Conservation (phyloP, 2,888 invertebrate species). For the Dendrolimus pini region DNA sequence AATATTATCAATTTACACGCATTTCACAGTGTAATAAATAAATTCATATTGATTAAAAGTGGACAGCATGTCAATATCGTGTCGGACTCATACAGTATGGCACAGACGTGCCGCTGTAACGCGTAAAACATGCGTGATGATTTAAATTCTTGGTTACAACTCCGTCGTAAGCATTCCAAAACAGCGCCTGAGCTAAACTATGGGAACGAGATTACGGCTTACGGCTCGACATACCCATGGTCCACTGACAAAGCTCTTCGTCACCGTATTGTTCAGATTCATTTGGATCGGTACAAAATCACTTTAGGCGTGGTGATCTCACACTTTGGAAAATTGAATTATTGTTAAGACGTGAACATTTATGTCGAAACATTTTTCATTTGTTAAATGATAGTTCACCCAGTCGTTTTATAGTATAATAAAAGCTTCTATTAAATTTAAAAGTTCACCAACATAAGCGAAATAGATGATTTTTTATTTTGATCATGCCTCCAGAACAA, state of each 20-base stretch:
- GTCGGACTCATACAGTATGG: neutral
- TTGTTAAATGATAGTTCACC: constrained; percentile 11
- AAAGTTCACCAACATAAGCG: too few relatives aligned
- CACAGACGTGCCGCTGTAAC: neutral
- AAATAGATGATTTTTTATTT: too few relatives aligned
- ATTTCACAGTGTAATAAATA: neutral
- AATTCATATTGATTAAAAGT: neutral
- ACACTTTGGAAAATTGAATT: neutral
- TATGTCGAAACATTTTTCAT: constrained; percentile 6
- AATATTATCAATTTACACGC: neutral
- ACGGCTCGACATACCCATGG: constrained; percentile 29
- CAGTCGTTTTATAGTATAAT: too few relatives aligned
- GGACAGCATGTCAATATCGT: neutral
- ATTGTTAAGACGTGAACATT: neutral
- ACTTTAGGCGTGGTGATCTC: neutral
- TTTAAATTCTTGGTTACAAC: constrained; percentile 63
- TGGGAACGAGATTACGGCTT: constrained; percentile 60
- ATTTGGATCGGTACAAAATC: constrained; percentile 3
- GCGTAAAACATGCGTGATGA: constrained; percentile 32
- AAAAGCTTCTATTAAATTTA: too few relatives aligned
- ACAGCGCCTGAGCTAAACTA: constrained; percentile 35
- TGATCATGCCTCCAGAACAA: too few relatives aligned
- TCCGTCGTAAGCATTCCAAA: constrained; percentile 27
- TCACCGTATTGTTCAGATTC: constrained; percentile 30
- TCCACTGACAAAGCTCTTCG: constrained; percentile 44